Evolutionary conservation across 1,140 invertebrate genomes (phyloP).

Genomic region (Diabrotica undecimpunctata): DNA sequence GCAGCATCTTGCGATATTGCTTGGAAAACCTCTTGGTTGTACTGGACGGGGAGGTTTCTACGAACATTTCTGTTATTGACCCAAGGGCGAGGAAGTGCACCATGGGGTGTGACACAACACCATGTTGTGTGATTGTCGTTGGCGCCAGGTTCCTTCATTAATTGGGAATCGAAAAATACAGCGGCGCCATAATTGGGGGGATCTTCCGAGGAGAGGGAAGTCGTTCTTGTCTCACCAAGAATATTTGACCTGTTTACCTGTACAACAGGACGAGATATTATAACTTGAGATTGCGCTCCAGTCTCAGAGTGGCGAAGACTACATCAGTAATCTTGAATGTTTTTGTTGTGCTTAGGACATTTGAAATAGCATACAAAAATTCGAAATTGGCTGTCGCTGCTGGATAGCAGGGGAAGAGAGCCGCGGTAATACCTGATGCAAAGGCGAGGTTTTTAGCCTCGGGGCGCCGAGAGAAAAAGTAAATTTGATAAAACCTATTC

Average conservation of each 20-base stretch:
- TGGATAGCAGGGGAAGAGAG: too few species aligned
- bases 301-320: too few species aligned
- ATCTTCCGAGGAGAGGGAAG: not conserved
- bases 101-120: slow-evolving; percentile 4
- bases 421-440: too few species aligned
- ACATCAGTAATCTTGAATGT: too few species aligned
- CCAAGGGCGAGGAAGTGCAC: not conserved
- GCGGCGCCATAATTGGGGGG: not conserved
- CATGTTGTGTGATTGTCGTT: slow-evolving; percentile 2
- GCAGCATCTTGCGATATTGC: too few species aligned
- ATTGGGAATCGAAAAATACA: slow-evolving; percentile 1
- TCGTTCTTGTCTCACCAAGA: not conserved
- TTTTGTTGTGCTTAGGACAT: too few species aligned
- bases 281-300: too few species aligned
- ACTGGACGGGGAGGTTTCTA: not conserved
- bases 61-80: slow-evolving; percentile 4
- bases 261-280: not conserved
- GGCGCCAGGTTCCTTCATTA: slow-evolving; percentile 3
- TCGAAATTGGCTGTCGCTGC: too few species aligned
- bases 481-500: too few species aligned
- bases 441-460: too few species aligned
- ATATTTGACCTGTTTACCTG: not conserved
- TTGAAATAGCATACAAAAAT: too few species aligned
- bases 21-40: not conserved
- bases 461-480: too few species aligned